Evolutionary conservation across 64 coral and sea anemone species (phyloP).

Genomic region (Pocillopora damicornis): DNA sequence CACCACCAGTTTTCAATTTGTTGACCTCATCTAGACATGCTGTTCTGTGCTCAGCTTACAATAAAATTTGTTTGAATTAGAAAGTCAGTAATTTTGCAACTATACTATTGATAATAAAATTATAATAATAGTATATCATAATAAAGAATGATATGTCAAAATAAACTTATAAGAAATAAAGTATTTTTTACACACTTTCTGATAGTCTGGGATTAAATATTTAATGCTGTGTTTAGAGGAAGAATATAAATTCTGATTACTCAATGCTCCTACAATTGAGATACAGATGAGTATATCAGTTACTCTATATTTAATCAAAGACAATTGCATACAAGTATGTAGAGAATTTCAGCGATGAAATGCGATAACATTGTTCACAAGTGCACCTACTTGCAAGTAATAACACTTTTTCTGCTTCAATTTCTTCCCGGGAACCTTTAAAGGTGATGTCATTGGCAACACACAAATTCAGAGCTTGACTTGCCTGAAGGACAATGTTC

Average conservation of each 20-base stretch:
- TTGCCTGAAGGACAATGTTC: constrained; percentile 95
- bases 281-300: too few relatives aligned
- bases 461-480: constrained; percentile 86
- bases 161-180: too few relatives aligned
- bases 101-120: not conserved
- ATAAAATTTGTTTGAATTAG: not conserved
- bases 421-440: constrained; percentile 85
- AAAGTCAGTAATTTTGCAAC: not conserved
- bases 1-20: constrained; percentile 60
- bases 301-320: too few relatives aligned
- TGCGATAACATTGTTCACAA: not conserved
- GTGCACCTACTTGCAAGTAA: constrained; percentile 76
- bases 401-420: constrained; percentile 94
- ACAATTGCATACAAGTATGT: too few relatives aligned
- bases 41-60: constrained; percentile 80
- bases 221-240: too few relatives aligned
- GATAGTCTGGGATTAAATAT: too few relatives aligned
- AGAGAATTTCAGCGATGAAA: too few relatives aligned
- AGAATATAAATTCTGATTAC: too few relatives aligned
- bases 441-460: constrained; percentile 80
- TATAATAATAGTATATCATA: not conserved
- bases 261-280: too few relatives aligned
- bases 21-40: constrained; percentile 95
- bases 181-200: too few relatives aligned
- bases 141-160: too few relatives aligned